A percentile compares a stretch with the other conserved stretches of the same genome.
Evolutionary conservation across 2,113 vertebrate species (phyloP).

Genomic region (Echinops telfairi): DNA sequence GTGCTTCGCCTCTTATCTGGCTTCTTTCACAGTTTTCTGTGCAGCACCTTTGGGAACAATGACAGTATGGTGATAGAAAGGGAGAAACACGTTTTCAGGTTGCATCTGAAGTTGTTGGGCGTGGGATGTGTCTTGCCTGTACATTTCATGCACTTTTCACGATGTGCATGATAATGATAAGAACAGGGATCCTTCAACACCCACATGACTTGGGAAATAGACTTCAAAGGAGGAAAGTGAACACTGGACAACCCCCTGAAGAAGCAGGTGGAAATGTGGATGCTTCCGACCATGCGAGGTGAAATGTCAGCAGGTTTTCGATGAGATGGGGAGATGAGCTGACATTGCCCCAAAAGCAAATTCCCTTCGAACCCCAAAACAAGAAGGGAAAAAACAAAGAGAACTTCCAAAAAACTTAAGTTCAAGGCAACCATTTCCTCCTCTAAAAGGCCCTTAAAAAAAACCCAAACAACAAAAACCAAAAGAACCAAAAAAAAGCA

Average conservation of each 20-base stretch:
- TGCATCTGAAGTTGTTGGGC: neutral
- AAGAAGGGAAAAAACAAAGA: neutral
- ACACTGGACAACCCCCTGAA: neutral
- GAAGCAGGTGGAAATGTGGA: neutral
- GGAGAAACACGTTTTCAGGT: neutral
- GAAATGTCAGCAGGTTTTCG: neutral
- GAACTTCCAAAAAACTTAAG: neutral
- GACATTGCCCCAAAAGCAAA: neutral
- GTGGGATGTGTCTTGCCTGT: neutral
- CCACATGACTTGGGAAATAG: slow-evolving; percentile 36
- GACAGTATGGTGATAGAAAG: neutral
- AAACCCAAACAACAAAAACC: neutral
- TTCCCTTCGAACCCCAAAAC: neutral
- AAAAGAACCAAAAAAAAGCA: slow-evolving; percentile 57
- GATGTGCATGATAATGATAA: neutral
- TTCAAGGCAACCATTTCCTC: neutral
- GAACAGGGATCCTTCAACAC: slow-evolving; percentile 21
- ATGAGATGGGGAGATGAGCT: neutral
- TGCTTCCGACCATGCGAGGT: neutral
- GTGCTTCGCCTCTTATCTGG: neutral
- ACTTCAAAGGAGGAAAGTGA: slow-evolving; percentile 52
- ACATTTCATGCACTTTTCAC: slow-evolving; percentile 29
- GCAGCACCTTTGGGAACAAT: neutral
- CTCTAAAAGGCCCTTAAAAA: slow-evolving; percentile 38
- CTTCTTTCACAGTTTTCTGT: slow-evolving; percentile 31